These are phyloP conservation scores for Magallana angulata DNA, from an alignment of 1,140 invertebrate genomes.

Conservation along the genomic window DNA sequence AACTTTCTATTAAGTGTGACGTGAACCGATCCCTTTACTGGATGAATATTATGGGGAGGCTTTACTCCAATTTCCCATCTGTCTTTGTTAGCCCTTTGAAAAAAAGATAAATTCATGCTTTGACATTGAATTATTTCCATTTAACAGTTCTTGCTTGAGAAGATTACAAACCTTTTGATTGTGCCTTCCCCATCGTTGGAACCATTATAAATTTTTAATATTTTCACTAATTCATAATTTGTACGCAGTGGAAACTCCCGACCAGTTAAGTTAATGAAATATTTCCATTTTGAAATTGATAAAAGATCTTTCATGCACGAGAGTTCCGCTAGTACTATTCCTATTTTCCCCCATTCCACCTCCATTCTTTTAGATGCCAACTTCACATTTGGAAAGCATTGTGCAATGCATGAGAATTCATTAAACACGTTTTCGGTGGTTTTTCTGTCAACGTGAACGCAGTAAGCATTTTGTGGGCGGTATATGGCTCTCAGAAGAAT, in stretches of 20 bases:
- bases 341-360: constrained; percentile 64
- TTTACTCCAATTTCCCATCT: constrained; percentile 13
- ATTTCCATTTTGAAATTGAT: constrained; percentile 70
- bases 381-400: constrained; percentile 70
- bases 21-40: constrained; percentile 65
- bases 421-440: background rate
- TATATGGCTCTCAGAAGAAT: constrained; percentile 70
- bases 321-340: constrained; percentile 69
- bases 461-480: constrained; percentile 73
- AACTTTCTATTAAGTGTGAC: constrained; percentile 63
- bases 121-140: too few species aligned
- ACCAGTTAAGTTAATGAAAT: constrained; percentile 75
- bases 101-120: background rate
- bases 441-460: constrained; percentile 73
- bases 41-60: constrained; percentile 58
- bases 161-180: background rate
- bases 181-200: background rate
- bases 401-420: constrained; percentile 55
- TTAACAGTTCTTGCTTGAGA: background rate
- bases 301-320: constrained; percentile 70
- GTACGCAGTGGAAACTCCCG: constrained; percentile 77
- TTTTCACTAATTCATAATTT: constrained; percentile 72
- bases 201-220: constrained; percentile 54
- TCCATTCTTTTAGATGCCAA: constrained; percentile 57
- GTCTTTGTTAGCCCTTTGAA: background rate